A percentile compares a stretch with the other conserved stretches of the same genome.
phyloP scores from a whole-genome alignment of 37 sponge, comb jelly and placozoan genomes.

The Haliclona indistincta region DNA sequence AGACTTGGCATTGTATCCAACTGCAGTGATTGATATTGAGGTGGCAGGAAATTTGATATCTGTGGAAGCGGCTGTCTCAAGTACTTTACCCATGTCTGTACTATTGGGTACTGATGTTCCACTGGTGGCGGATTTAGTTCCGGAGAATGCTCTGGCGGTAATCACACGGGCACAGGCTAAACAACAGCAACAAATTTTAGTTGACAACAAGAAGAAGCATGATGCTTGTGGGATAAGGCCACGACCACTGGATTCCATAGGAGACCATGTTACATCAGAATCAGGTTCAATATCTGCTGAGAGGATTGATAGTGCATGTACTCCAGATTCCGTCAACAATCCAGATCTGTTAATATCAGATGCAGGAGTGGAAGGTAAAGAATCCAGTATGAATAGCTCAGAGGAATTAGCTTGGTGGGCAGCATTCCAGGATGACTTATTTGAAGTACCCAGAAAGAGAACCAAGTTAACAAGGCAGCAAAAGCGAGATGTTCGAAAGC shows the following conservation, averaged over 20 bases:
- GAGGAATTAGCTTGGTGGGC: neutral
- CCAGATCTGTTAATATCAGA: too few species aligned
- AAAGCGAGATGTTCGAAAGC: too few species aligned
- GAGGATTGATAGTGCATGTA: too few species aligned
- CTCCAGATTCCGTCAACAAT: too few species aligned
- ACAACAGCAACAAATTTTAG: constrained; percentile 3
- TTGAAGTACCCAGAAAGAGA: neutral
- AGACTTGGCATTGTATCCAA: constrained; percentile 26
- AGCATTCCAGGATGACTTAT: neutral
- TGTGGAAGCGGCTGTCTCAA: constrained; percentile 38
- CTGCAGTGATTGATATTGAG: constrained; percentile 13
- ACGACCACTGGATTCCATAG: neutral
- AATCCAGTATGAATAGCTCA: neutral
- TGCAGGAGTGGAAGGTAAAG: neutral
- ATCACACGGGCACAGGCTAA: constrained; percentile 11
- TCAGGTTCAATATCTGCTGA: too few species aligned
- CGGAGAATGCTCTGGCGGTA: neutral
- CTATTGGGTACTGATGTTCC: constrained; percentile 52
- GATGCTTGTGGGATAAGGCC: neutral
- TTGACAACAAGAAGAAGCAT: neutral
- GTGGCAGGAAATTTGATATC: neutral
- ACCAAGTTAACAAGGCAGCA: neutral
- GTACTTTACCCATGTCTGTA: constrained; percentile 26
- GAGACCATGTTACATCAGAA: too few species aligned
- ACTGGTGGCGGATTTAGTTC: neutral